Conservation (phyloP, 2,888 invertebrate species). For the Yponomeuta malinellus region DNA sequence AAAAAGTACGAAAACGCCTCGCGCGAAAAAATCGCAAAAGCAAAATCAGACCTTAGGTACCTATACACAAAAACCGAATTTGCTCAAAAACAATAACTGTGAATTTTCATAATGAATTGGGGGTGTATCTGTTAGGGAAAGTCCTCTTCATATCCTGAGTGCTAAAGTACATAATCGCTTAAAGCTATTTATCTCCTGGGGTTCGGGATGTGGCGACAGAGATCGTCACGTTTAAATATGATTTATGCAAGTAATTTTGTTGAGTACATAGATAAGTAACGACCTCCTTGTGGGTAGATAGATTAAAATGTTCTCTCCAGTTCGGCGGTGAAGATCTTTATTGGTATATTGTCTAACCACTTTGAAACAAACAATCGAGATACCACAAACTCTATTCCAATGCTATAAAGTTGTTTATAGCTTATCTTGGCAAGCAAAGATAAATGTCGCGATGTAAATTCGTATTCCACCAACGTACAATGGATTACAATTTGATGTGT, state of each 20-base stretch:
- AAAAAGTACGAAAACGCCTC: conserved; percentile 41
- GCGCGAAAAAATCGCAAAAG: conserved; percentile 33
- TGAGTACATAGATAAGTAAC: conserved; percentile 71
- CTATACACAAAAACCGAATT: conserved; percentile 34
- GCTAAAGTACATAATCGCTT: conserved; percentile 38
- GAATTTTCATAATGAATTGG: conserved; percentile 6
- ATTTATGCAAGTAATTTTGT: conserved; percentile 75
- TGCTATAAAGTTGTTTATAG: background rate
- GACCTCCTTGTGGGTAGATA: conserved; percentile 48
- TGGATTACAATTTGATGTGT: background rate
- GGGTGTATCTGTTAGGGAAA: conserved; percentile 24
- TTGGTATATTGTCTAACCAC: conserved; percentile 31
- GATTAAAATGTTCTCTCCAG: conserved; percentile 59
- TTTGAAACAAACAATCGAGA: background rate
- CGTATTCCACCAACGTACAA: background rate
- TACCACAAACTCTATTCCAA: background rate
- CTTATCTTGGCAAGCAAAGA: background rate
- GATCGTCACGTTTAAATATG: conserved; percentile 73
- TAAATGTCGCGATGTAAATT: background rate
- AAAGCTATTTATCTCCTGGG: conserved; percentile 26
- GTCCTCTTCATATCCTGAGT: conserved; percentile 28
- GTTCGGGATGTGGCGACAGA: conserved; percentile 33
- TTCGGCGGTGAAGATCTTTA: conserved; percentile 38
- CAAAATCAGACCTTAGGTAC: conserved; percentile 34
- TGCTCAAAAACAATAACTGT: background rate